phyloP scores from a whole-genome alignment of 2,888 invertebrate species.

The Platycheirus albimanus region DNA sequence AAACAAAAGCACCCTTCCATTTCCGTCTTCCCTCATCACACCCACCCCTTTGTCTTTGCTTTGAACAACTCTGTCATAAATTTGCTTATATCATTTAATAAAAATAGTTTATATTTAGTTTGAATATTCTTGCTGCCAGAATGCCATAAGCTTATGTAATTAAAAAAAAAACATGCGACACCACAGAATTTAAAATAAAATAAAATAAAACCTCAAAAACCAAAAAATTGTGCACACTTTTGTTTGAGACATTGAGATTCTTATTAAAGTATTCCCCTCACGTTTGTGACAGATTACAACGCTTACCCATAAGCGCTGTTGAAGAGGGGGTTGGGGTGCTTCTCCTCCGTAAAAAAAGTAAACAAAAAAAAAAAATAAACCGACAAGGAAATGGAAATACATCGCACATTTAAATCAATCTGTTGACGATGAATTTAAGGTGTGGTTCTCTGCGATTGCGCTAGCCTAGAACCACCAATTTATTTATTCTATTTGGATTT shows the following conservation, averaged over 20 bases:
- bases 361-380: no score
- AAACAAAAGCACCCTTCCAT: no score
- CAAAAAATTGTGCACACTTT: not conserved
- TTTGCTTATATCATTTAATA: constrained; percentile 18
- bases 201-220: not conserved
- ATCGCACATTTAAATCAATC: not conserved
- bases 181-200: not conserved
- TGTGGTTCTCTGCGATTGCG: constrained; percentile 2
- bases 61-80: no score
- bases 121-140: no score
- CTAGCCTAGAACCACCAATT: not conserved
- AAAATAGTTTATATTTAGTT: not conserved
- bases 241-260: no score
- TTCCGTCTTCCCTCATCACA: no score
- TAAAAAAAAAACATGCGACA: not conserved
- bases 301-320: not conserved
- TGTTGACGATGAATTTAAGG: not conserved
- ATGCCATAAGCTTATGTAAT: constrained; percentile 8
- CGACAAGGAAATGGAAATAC: no score
- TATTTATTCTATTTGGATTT: no score
- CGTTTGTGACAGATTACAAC: not conserved
- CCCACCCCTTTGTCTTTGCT: no score
- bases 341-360: no score
- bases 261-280: not conserved
- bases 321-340: not conserved